Evolutionary conservation across 1,140 invertebrate species (phyloP).

Genomic region (Drosophila ambigua): DNA sequence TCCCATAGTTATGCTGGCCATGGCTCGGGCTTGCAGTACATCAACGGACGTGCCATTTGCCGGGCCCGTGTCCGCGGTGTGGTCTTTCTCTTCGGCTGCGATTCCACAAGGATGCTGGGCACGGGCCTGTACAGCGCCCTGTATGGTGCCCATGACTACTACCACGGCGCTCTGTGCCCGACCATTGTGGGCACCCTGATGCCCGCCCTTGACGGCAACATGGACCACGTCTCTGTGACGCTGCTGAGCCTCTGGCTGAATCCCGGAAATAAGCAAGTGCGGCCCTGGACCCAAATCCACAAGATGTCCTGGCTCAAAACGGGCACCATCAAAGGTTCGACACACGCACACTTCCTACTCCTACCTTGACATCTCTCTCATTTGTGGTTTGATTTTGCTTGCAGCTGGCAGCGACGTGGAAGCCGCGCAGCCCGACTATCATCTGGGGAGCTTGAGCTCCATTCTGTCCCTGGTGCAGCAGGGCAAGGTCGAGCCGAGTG

Average conservation of each 20-base stretch:
- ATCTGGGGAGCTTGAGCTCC: slow-evolving; percentile 64
- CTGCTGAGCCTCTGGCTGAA: slow-evolving; percentile 69
- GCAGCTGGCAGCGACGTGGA: slow-evolving; percentile 16
- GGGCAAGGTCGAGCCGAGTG: slow-evolving; percentile 52
- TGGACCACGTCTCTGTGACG: slow-evolving; percentile 67
- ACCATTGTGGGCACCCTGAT: slow-evolving; percentile 74
- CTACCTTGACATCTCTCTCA: background rate
- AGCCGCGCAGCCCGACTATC: slow-evolving; percentile 35
- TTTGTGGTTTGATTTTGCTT: background rate
- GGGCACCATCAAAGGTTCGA: slow-evolving; percentile 64
- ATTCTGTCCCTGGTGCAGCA: slow-evolving; percentile 65
- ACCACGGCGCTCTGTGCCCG: slow-evolving; percentile 76
- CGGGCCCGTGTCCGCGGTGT: slow-evolving; percentile 63
- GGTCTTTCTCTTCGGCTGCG: slow-evolving; percentile 80
- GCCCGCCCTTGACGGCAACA: slow-evolving; percentile 73
- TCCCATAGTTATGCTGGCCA: slow-evolving; percentile 74
- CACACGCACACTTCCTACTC: background rate
- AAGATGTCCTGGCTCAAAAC: slow-evolving; percentile 55
- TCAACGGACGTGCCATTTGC: slow-evolving; percentile 62
- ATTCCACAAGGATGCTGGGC: slow-evolving; percentile 71
- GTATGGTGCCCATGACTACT: slow-evolving; percentile 76
- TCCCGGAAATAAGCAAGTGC: slow-evolving; percentile 44
- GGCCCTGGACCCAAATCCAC: slow-evolving; percentile 74
- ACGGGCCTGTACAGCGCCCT: slow-evolving; percentile 72
- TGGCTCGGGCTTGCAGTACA: slow-evolving; percentile 76